Evolutionary conservation across 1,140 invertebrate species (phyloP), one percentile per base, ranked within the genome.

Genomic region (Camponotus vicinus): DNA sequence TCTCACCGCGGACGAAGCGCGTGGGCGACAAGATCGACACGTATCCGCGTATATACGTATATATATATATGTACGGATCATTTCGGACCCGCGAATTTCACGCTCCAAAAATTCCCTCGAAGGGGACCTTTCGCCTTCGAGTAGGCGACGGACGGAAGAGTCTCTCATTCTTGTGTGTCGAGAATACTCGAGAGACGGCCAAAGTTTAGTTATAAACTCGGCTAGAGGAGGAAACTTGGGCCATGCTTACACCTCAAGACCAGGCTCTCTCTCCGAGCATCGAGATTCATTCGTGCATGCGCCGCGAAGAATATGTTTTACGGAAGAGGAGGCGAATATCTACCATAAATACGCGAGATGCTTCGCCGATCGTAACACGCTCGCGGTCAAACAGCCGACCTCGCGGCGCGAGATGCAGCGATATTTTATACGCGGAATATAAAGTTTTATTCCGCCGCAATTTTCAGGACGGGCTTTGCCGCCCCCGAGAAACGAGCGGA

Each of bases 151-250:
- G 13, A 34, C 13, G 40, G 40, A 82, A 82, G 67, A 71, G 21
- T 80, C 37, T 34, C 34, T 27, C 52, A 27, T 27, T 52, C 49
- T 52, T 52, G 37, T 59, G 49, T 59, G 78, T 61, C 79, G 79
- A 73, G 79, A 82, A 73, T 82, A 82, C 79, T 73, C 67, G 67
- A 40, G 79, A 69, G 67, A 45, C 67, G 40, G 5, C 59, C 67
- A 18, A 82, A 82, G 67, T 82, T 82, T 71, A 82, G 79, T 82
- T 82, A 59, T n/a, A 73, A 82, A 82, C 67, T 71, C 61, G 52
- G 18, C 34, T 42, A 27, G 27, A 59, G 78, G 34, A 75, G 18
- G 71, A 59, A 82, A 59, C 52, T 71, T 37, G 21, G 21, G 66
- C n/a, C 45, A 7, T 27, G 34, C 78, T 66, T 49, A 49, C 42